Conservation (phyloP, 2,113 vertebrate genomes). For the Poeciliopsis retropinna region DNA sequence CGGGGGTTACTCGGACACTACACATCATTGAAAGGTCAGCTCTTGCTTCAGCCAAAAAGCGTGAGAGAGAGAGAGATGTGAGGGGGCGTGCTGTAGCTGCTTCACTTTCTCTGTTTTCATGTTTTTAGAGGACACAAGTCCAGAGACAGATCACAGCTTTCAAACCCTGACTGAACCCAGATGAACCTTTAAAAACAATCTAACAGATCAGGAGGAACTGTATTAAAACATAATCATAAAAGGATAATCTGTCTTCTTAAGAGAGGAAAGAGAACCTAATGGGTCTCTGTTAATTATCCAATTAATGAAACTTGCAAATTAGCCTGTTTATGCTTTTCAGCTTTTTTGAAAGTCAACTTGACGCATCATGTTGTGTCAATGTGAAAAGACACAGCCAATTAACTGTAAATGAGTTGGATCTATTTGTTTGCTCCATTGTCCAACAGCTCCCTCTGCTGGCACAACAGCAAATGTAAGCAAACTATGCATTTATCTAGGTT, state of each 20-base stretch:
- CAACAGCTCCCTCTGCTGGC: conserved; percentile 59
- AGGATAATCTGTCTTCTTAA: conserved; percentile 7
- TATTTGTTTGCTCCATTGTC: neutral
- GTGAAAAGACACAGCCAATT: conserved; percentile 1
- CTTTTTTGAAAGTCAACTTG: neutral
- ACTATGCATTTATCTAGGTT: neutral
- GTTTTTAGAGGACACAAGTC: neutral
- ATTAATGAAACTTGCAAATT: conserved; percentile 31
- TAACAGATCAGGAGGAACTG: neutral
- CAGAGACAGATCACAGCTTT: neutral
- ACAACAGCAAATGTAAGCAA: neutral
- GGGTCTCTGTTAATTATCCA: conserved; percentile 36
- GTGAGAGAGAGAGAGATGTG: neutral
- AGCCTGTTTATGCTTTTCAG: conserved; percentile 4
- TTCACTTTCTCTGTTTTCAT: neutral
- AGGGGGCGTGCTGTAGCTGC: neutral
- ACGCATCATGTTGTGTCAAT: neutral
- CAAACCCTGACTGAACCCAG: neutral
- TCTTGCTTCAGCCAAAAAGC: neutral
- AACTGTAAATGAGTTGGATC: conserved; percentile 9
- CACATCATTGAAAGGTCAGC: conserved; percentile 15
- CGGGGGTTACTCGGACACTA: conserved; percentile 9
- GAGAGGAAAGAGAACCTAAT: neutral
- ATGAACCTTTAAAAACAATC: conserved; percentile 15
- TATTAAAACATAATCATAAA: neutral